These are phyloP conservation scores for Madoqua kirkii DNA, from an alignment of 2,113 vertebrate species.

Conservation along the genomic window DNA sequence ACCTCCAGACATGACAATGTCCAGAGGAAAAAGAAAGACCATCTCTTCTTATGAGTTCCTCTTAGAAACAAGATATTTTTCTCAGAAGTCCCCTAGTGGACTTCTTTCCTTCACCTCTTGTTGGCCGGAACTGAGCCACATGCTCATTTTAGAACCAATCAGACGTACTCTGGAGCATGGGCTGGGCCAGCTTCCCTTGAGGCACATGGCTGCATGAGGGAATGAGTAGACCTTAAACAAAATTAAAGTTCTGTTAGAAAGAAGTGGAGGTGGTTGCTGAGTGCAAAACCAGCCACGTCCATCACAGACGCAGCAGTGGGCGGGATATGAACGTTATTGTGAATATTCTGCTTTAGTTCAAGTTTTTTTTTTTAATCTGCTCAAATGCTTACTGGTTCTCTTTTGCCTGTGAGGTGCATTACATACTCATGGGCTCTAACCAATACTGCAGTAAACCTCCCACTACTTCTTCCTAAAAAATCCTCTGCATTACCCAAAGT, in stretches of 20 bases:
- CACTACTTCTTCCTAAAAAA: not conserved
- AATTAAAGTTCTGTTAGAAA: not conserved
- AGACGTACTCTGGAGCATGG: not conserved
- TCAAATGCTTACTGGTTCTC: not conserved
- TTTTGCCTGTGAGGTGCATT: not conserved
- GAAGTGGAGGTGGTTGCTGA: not conserved
- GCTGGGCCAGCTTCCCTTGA: not conserved
- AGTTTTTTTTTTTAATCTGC: not conserved
- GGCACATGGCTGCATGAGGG: rapidly evolving
- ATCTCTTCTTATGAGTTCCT: not conserved
- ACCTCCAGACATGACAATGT: not conserved
- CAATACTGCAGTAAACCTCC: not conserved
- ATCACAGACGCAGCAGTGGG: not conserved
- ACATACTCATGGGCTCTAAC: not conserved
- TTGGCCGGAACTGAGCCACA: not conserved
- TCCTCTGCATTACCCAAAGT: not conserved
- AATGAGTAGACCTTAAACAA: not conserved
- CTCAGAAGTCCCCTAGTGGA: not conserved
- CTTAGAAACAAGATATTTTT: not conserved
- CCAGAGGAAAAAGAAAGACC: not conserved
- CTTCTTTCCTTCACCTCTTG: not conserved
- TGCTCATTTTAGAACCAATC: not conserved
- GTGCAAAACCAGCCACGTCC: not conserved
- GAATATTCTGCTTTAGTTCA: not conserved
- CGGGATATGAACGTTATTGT: not conserved